A percentile compares a stretch with the other conserved stretches of the same genome.
These are phyloP conservation scores for Pocillopora grandis DNA, from an alignment of 92 coral and sea anemone species.

Conservation along the genomic window DNA sequence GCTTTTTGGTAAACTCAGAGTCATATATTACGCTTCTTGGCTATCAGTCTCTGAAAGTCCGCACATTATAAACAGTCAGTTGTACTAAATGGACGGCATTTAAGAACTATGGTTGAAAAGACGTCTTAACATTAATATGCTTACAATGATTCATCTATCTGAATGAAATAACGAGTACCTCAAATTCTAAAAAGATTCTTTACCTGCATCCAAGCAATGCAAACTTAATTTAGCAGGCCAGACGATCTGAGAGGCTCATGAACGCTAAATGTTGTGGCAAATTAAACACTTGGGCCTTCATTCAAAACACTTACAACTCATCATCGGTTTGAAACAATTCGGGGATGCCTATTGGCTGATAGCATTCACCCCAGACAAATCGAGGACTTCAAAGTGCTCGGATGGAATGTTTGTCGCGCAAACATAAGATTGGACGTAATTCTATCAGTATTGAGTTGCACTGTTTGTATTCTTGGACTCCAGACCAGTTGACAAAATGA, in stretches of 20 bases:
- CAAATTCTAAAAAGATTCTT: neutral
- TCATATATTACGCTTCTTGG: too few relatives aligned
- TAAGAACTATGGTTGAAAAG: too few relatives aligned
- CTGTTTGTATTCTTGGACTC: neutral
- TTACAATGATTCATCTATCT: neutral
- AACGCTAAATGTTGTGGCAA: neutral
- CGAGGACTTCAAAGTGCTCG: slow-evolving; percentile 22
- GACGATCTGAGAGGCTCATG: neutral
- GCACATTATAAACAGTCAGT: too few relatives aligned
- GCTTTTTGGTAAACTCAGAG: too few relatives aligned
- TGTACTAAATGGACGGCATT: too few relatives aligned
- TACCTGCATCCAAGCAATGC: neutral
- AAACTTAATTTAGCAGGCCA: neutral
- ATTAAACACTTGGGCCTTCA: neutral
- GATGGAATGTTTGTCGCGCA: slow-evolving; percentile 13
- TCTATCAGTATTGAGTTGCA: slow-evolving; percentile 14
- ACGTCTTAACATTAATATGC: neutral
- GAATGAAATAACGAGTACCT: slow-evolving; percentile 2
- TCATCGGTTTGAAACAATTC: slow-evolving; percentile 29
- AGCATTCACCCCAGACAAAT: slow-evolving; percentile 24
- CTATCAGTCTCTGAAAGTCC: too few relatives aligned
- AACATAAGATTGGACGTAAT: neutral
- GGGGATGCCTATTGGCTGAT: slow-evolving; percentile 14
- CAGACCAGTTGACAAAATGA: neutral
- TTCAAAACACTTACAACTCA: slow-evolving; percentile 24